Base-by-base conservation (phyloP, 2,797 vertebrate species). In the Vespertilio murinus region DNA sequence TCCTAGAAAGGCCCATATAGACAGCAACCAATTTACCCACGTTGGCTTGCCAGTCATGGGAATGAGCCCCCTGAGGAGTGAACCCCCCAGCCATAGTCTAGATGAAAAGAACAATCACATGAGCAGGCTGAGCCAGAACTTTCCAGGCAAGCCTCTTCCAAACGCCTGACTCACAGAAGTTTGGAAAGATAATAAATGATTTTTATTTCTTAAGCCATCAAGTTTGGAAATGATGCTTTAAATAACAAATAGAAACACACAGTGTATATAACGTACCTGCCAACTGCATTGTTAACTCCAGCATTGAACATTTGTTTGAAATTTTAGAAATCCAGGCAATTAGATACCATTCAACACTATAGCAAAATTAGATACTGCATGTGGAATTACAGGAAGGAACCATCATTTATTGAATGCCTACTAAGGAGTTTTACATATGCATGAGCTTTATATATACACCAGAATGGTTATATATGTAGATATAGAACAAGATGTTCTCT, bases 321-420 rank as follows among this genome's bases (percentile, higher is more conserved):
- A 90, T 40, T 83, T 94, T 94, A 78, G 52, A 92, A 95, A 84
- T 91, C 20, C 17, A 89, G 42, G 54, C 1, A 45, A 78, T 74
- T 84, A 89, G 35, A 40, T 85, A 81, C 47, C 8, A 45, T 92
- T 92, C 23, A 88, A 52, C 6, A 88, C 33, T 42, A 56, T 23
- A 73, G 30, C 17, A 88, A 86, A 88, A 81, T 88, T 93, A 88
- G 69, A 88, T 86, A 74, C 16, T 93, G n/a, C 28, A 54, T 91
- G 92, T 90, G 20, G 47, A 78, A 92, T 78, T 84, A 74, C 47
- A 73, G 70, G 23, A 85, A 88, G 33, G 28, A 71, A 61, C 5
- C 6, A 33, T 74, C 22, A 65, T 92, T 87, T 95, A 81, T 10
- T 85, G 80, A 87, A 59, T 90, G 64, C 70, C 47, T 65, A 28